These are phyloP conservation scores for Nibea albiflora DNA, from an alignment of 2,113 vertebrate genomes.

Conservation along the genomic window DNA sequence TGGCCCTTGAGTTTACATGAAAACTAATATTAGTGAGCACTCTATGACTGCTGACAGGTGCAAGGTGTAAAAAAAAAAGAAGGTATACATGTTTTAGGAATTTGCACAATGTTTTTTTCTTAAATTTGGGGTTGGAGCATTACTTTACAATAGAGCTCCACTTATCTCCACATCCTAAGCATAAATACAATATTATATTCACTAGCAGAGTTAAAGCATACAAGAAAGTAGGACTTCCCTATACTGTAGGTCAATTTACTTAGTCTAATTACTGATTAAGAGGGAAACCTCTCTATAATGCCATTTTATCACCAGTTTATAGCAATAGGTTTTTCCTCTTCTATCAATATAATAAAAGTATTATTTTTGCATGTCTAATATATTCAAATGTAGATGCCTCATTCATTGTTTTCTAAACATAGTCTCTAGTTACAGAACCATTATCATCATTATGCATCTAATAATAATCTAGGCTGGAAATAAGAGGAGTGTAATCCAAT, in stretches of 20 bases:
- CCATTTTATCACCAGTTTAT: background rate
- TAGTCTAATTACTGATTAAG: background rate
- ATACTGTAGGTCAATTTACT: background rate
- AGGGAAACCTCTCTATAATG: background rate
- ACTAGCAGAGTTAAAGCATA: background rate
- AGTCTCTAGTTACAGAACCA: constrained; percentile 49
- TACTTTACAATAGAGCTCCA: background rate
- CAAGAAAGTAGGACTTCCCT: no score
- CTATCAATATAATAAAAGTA: background rate
- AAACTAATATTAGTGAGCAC: background rate
- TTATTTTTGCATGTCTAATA: background rate
- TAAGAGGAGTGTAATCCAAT: constrained; percentile 66
- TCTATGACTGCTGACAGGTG: background rate
- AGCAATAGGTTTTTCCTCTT: background rate
- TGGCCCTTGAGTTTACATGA: background rate
- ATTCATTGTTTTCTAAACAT: constrained; percentile 35
- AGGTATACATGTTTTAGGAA: background rate
- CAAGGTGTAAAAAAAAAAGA: no score
- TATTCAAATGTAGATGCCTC: background rate
- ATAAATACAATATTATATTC: background rate
- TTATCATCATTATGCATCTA: constrained; percentile 48
- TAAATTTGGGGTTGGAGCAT: background rate
- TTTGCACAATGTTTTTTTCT: background rate
- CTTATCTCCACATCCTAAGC: background rate
- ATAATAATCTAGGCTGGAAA: constrained; percentile 61